These are phyloP conservation scores for Brachirus orientalis DNA, from an alignment of 2,113 vertebrate species.

Conservation along the genomic window DNA sequence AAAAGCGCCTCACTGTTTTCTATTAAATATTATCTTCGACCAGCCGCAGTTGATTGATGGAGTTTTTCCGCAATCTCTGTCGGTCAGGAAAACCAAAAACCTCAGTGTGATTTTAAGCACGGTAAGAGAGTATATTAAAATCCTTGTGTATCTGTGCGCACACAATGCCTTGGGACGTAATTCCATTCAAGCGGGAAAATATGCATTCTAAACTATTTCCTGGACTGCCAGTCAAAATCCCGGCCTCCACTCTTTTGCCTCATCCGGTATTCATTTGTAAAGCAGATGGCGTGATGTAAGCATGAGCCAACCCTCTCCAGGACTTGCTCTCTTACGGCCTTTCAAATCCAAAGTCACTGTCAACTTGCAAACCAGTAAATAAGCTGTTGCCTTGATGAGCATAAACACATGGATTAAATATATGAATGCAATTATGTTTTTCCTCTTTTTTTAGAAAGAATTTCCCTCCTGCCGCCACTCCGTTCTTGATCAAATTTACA, in stretches of 20 bases:
- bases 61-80: conserved; percentile 31
- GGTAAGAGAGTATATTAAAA: conserved; percentile 28
- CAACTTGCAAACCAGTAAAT: neutral
- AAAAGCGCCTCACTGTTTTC: conserved; percentile 17
- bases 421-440: neutral
- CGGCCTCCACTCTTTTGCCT: conserved; percentile 22
- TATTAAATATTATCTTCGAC: conserved; percentile 27
- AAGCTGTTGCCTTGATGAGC: neutral
- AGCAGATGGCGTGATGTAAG: conserved; percentile 54
- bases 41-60: conserved; percentile 52
- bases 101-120: conserved; percentile 47
- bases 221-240: conserved; percentile 56
- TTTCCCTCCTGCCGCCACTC: neutral
- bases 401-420: neutral
- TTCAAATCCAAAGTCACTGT: conserved; percentile 1
- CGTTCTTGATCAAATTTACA: neutral
- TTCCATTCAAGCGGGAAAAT: conserved; percentile 52
- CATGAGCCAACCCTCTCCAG: conserved; percentile 4
- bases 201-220: conserved; percentile 62
- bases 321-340: conserved; percentile 2
- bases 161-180: conserved; percentile 26
- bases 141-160: conserved; percentile 15
- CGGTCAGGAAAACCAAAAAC: conserved; percentile 53
- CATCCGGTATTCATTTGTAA: conserved; percentile 61
- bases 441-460: neutral